Percentiles rank a stretch among this genome's conserved stretches.
These are phyloP conservation scores for Lipotes vexillifer DNA, from an alignment of 2,113 vertebrate genomes.

Conservation along the genomic window DNA sequence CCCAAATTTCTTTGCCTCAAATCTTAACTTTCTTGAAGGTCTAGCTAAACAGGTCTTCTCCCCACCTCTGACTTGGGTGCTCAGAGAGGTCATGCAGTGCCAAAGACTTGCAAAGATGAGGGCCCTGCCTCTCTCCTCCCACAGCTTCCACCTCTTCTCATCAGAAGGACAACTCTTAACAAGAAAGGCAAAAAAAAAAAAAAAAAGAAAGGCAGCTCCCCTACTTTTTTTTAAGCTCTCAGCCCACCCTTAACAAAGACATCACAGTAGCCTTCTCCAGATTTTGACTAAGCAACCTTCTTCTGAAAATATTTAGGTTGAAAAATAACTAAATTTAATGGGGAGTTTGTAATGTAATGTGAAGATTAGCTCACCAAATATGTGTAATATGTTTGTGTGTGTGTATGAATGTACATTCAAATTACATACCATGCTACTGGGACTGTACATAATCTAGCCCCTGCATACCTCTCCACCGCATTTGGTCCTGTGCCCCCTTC, in stretches of 20 bases:
- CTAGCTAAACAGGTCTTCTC: neutral
- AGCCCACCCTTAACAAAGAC: neutral
- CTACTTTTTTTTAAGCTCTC: neutral
- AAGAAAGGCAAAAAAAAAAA: neutral
- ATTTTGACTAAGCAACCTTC: neutral
- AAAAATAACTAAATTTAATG: neutral
- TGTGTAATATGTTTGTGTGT: neutral
- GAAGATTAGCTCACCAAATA: neutral
- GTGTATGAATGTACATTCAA: neutral
- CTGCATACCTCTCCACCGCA: neutral
- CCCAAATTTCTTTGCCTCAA: neutral
- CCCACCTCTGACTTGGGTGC: neutral
- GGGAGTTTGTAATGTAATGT: neutral
- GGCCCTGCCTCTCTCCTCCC: neutral
- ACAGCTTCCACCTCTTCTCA: neutral
- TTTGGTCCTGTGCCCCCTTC: neutral
- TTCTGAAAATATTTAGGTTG: neutral
- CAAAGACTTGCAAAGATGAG: neutral
- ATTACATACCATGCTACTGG: neutral
- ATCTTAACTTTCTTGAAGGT: neutral
- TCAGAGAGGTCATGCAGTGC: neutral
- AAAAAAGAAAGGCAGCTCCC: neutral
- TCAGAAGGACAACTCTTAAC: neutral
- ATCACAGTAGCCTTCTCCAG: neutral
- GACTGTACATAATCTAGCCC: neutral